Conservation (phyloP, 2,113 vertebrate genomes). For the Aptenodytes patagonicus region DNA sequence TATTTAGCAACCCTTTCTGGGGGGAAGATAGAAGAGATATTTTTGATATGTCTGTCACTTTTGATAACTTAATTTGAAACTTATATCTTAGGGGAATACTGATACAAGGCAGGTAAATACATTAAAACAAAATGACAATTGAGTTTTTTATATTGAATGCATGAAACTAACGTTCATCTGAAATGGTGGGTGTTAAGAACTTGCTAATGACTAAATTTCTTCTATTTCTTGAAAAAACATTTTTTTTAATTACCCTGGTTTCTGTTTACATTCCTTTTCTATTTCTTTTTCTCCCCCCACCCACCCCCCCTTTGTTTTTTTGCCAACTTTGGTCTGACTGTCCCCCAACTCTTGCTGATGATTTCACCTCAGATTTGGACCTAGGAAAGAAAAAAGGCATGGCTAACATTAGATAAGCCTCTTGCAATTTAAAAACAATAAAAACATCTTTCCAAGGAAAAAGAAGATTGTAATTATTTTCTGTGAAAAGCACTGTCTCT, state of each 20-base stretch:
- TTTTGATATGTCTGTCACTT: conserved; percentile 70
- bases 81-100: conserved; percentile 59
- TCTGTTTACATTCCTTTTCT: not conserved
- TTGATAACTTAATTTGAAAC: conserved; percentile 71
- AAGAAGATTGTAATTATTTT: not conserved
- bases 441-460: not conserved
- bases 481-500: not conserved
- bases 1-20: conserved; percentile 40
- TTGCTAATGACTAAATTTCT: conserved; percentile 18
- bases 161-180: conserved; percentile 1
- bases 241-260: not conserved
- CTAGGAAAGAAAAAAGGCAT: not conserved
- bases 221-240: conserved; percentile 1
- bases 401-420: not conserved
- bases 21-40: conserved; percentile 54
- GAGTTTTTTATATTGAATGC: conserved; percentile 46
- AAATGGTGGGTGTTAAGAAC: conserved; percentile 16
- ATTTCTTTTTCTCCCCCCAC: not conserved
- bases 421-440: not conserved
- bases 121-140: conserved; percentile 63
- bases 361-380: not conserved
- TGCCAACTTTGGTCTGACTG: conserved; percentile 9
- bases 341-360: not conserved
- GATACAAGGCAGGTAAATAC: conserved; percentile 66
- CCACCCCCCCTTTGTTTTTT: not conserved